Percentiles rank a stretch among this genome's conserved stretches.
Evolutionary conservation across 2,888 invertebrate species (phyloP).

Genomic region (Rosalia funebris): DNA sequence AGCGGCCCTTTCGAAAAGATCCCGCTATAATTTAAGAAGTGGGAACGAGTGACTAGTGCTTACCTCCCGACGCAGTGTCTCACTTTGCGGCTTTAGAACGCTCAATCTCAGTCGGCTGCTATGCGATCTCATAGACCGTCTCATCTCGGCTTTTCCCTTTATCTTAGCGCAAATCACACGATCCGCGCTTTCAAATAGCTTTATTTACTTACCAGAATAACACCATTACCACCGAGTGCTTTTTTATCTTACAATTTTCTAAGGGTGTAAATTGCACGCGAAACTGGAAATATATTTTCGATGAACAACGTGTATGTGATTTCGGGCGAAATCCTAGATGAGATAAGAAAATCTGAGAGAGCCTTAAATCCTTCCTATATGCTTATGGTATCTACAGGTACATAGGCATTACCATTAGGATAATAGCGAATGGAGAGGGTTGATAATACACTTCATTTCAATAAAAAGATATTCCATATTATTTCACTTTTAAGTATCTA

Average conservation of each 20-base stretch:
- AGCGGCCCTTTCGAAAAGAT: slow-evolving; percentile 48
- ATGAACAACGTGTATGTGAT: background rate
- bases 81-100: slow-evolving; percentile 54
- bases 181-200: slow-evolving; percentile 56
- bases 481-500: too few species aligned
- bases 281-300: slow-evolving; percentile 29
- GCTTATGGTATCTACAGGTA: too few species aligned
- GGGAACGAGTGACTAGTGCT: slow-evolving; percentile 43
- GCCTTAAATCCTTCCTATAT: too few species aligned
- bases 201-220: slow-evolving; percentile 60
- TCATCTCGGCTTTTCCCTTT: slow-evolving; percentile 46
- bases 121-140: slow-evolving; percentile 43
- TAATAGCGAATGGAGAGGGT: too few species aligned
- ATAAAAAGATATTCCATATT: too few species aligned
- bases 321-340: background rate
- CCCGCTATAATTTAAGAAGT: slow-evolving; percentile 50
- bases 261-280: slow-evolving; percentile 51
- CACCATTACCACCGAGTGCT: slow-evolving; percentile 54
- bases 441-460: too few species aligned
- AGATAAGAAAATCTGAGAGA: too few species aligned
- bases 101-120: slow-evolving; percentile 53
- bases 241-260: slow-evolving; percentile 50
- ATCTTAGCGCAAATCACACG: slow-evolving; percentile 56
- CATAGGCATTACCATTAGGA: too few species aligned
- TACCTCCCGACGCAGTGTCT: slow-evolving; percentile 40